These are phyloP conservation scores for Pogonognathellus flavescens DNA, from an alignment of 1,140 invertebrate species.

Conservation along the genomic window DNA sequence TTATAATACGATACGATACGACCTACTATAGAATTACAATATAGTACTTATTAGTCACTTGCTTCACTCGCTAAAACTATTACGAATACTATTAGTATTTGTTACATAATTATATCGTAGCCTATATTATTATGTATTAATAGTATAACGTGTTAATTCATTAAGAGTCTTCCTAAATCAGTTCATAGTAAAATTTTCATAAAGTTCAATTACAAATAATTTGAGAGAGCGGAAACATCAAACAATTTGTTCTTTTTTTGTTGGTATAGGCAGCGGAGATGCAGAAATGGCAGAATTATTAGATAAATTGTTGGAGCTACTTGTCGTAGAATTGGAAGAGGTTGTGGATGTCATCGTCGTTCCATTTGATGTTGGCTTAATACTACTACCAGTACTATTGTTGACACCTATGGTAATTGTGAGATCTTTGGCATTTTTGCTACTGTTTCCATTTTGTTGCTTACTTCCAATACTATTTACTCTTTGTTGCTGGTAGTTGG, in stretches of 20 bases:
- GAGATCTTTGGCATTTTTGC: slow-evolving; percentile 44
- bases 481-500: slow-evolving; percentile 56
- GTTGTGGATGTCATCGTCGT: slow-evolving; percentile 38
- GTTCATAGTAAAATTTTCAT: slow-evolving; percentile 46
- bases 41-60: too few species aligned
- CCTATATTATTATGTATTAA: background rate
- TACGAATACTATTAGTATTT: background rate
- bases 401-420: slow-evolving; percentile 48
- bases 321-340: slow-evolving; percentile 40
- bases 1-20: background rate
- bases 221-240: slow-evolving; percentile 59
- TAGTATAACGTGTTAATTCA: background rate
- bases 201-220: slow-evolving; percentile 44
- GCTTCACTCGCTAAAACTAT: too few species aligned
- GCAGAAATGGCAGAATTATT: slow-evolving; percentile 56
- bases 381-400: slow-evolving; percentile 51
- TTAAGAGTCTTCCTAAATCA: slow-evolving; percentile 38
- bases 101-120: background rate
- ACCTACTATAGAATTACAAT: too few species aligned
- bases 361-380: slow-evolving; percentile 42
- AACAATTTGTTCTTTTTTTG: slow-evolving; percentile 67
- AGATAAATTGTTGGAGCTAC: slow-evolving; percentile 43
- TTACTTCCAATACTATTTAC: slow-evolving; percentile 56
- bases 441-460: slow-evolving; percentile 57
- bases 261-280: slow-evolving; percentile 64